phyloP scores from a whole-genome alignment of 1,140 invertebrate species.

The Drosophila paulistorum region DNA sequence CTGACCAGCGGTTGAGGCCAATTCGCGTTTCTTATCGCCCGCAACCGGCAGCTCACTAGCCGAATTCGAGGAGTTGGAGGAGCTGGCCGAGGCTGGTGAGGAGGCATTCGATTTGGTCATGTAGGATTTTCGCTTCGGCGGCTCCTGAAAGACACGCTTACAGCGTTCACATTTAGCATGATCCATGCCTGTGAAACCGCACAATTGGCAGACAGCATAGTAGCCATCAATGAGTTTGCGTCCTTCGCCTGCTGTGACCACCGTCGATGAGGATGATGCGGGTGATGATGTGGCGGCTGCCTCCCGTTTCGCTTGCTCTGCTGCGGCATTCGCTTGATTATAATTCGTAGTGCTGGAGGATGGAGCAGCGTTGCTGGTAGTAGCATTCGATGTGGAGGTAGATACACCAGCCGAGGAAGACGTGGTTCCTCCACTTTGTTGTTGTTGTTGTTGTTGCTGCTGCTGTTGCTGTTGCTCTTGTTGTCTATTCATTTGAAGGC shows the following conservation, averaged over 20 bases:
- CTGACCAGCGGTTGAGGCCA: conserved; percentile 28
- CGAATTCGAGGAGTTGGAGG: conserved; percentile 55
- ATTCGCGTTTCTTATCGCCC: conserved; percentile 67
- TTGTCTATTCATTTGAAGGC: conserved; percentile 72
- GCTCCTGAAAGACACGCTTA: conserved; percentile 85
- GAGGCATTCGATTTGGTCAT: conserved; percentile 51
- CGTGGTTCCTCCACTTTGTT: not conserved
- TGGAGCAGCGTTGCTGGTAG: conserved; percentile 26
- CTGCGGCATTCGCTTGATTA: conserved; percentile 39
- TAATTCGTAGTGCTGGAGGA: conserved; percentile 41
- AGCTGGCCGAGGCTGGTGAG: conserved; percentile 52
- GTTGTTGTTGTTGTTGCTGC: conserved; percentile 12
- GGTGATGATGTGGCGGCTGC: conserved; percentile 25
- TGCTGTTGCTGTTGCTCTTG: conserved; percentile 54
- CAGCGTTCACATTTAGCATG: conserved; percentile 89
- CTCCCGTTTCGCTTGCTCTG: conserved; percentile 58
- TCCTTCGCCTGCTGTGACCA: conserved; percentile 39
- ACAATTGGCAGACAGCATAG: conserved; percentile 88
- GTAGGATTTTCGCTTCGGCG: conserved; percentile 85
- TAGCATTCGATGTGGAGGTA: conserved; percentile 2
- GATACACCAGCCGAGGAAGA: conserved; percentile 22
- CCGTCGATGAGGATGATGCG: conserved; percentile 68
- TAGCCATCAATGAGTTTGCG: conserved; percentile 87
- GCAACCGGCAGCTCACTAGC: conserved; percentile 77
- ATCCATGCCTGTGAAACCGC: conserved; percentile 88